Base-by-base conservation (phyloP, 2,113 vertebrate species). In the Hippocampus barbouri region DNA sequence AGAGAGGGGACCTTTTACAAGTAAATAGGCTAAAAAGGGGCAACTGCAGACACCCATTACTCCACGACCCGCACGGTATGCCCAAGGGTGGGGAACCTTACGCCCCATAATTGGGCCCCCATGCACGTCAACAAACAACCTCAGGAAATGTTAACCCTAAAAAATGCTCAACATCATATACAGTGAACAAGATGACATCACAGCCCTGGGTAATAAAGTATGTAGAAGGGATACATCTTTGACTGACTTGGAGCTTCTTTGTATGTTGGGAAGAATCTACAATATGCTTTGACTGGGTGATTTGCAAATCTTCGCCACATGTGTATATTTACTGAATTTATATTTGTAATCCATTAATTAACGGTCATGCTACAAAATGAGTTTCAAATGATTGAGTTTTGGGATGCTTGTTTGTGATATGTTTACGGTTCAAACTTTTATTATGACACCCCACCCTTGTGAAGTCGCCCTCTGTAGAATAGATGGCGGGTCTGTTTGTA, bases 1-100 rank as follows among this genome's bases (percentile, higher is more conserved):
- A 34, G 12, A 34, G 30, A 3, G 59, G 12, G 5, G 14, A 62
- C 76, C 76, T 83, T 85, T 85, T 83, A 85, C 79, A 86, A 83
- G 68, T 56, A 9, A 70, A 72, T 27, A 16, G 4, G 18, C 3
- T 25, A n/a, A 63, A 41, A 62, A 40, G 21, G 9, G 53, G 8
- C n/a, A 56, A 56, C 53, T n/a, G 53, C 53, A 23, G 53, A 11
- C 21, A 23, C 8, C 53, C 53, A 53, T 21, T 21, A n/a, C 20
- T 53, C 51, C 51, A 53, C 18, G 20, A 53, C 49, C 18, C 18
- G 34, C 34, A 38, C 43, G 14, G 7, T 21, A 53, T 21, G 8
- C 2, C 49, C 49, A 20, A 53, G 49, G 49, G 49, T 51, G 23
- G 56, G 12, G 5, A 20, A 67, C 78, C 78, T 83, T 85, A 23